These are phyloP conservation scores for Globodera ellingtonae DNA, from an alignment of 1,140 invertebrate genomes.

Conservation along the genomic window DNA sequence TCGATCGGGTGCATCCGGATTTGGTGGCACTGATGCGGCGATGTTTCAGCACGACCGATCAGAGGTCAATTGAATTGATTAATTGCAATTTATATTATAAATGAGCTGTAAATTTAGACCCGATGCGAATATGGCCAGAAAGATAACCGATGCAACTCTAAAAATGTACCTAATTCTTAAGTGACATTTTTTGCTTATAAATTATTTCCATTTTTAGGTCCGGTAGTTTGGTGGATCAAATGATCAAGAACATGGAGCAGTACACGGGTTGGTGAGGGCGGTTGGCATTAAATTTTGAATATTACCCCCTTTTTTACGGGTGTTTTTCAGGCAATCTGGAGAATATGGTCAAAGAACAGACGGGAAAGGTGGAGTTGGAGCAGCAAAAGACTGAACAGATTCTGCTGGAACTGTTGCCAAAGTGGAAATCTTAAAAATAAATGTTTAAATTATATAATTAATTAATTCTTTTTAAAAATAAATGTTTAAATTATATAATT, in stretches of 20 bases:
- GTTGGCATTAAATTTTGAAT: slow-evolving; percentile 10
- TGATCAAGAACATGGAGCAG: slow-evolving; percentile 59
- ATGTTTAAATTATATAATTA: background rate
- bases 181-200: background rate
- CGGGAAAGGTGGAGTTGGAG: slow-evolving; percentile 52
- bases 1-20: slow-evolving; percentile 47
- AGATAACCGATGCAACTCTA: slow-evolving; percentile 54
- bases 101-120: background rate
- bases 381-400: slow-evolving; percentile 52
- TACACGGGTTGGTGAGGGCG: slow-evolving; percentile 21
- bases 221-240: slow-evolving; percentile 54
- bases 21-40: slow-evolving; percentile 47
- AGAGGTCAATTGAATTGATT: background rate
- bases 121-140: slow-evolving; percentile 33
- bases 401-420: slow-evolving; percentile 48
- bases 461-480: slow-evolving; percentile 17
- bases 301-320: background rate
- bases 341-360: slow-evolving; percentile 49
- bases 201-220: slow-evolving; percentile 38
- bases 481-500: background rate
- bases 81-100: background rate
- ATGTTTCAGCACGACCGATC: slow-evolving; percentile 38
- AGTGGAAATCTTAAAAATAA: slow-evolving; percentile 30
- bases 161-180: slow-evolving; percentile 45
- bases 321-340: slow-evolving; percentile 40